phyloP scores from a whole-genome alignment of 2,797 vertebrate species.

The Macrochelys suwanniensis region DNA sequence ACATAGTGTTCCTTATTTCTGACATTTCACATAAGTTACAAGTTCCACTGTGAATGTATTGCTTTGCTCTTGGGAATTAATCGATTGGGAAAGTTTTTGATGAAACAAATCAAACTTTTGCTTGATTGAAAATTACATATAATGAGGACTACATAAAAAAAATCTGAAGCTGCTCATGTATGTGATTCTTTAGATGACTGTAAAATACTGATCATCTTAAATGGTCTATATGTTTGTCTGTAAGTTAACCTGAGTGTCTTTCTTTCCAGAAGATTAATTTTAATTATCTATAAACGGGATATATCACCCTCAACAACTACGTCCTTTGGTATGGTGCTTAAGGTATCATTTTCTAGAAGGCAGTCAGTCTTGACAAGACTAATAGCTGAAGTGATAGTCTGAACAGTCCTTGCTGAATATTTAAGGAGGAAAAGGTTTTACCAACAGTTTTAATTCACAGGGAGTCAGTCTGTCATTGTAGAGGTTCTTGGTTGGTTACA shows the following conservation, averaged over 20 bases:
- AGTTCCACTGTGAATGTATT: neutral
- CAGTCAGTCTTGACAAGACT: neutral
- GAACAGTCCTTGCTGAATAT: conserved; percentile 10
- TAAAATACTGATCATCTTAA: neutral
- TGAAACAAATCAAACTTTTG: neutral
- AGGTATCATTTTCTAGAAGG: neutral
- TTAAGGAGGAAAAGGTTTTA: neutral
- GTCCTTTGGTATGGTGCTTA: neutral
- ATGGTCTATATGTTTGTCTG: neutral
- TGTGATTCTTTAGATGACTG: conserved; percentile 7
- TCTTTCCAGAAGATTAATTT: conserved; percentile 22
- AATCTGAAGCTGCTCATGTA: neutral
- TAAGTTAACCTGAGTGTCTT: neutral
- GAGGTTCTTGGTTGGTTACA: neutral
- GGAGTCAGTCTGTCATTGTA: neutral
- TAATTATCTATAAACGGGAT: neutral
- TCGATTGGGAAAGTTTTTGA: neutral
- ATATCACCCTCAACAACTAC: conserved; percentile 26
- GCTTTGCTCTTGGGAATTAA: neutral
- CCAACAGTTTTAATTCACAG: neutral
- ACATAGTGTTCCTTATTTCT: neutral
- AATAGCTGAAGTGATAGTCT: neutral
- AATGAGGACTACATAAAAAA: neutral
- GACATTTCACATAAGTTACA: neutral
- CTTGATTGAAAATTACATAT: conserved; percentile 4